Evolutionary conservation across 2,797 vertebrate genomes (phyloP).

Genomic region (Paratrypauchen microcephalus): DNA sequence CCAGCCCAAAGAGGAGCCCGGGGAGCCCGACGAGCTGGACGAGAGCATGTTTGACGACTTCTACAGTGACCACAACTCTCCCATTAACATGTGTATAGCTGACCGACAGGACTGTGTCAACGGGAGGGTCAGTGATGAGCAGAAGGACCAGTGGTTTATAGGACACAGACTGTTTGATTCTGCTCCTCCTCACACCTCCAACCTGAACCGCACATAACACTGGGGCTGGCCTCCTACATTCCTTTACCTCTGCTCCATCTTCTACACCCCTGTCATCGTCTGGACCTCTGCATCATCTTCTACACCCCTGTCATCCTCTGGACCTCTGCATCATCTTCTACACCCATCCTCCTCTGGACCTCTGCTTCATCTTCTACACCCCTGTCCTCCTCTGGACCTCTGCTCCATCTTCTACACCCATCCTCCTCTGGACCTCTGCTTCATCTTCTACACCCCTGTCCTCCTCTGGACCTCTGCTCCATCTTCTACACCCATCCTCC

Average conservation of each 20-base stretch:
- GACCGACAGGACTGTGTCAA: conserved; percentile 52
- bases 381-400: not conserved
- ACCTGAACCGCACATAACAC: not conserved
- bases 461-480: not conserved
- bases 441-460: too few species aligned
- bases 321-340: not conserved
- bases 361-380: too few species aligned
- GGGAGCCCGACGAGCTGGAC: conserved; percentile 13
- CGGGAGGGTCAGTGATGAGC: not conserved
- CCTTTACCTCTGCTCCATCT: not conserved
- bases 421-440: not conserved
- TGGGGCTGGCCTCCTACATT: conserved; percentile 1
- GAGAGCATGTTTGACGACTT: conserved; percentile 41
- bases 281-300: not conserved
- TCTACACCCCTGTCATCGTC: not conserved
- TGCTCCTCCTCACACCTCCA: not conserved
- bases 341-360: not conserved
- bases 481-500: not conserved
- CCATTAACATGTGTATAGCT: conserved; percentile 64
- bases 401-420: not conserved
- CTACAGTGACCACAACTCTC: conserved; percentile 63
- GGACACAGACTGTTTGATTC: not conserved
- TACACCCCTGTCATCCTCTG: not conserved
- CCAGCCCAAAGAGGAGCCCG: conserved; percentile 48
- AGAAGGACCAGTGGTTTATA: not conserved